Percentiles rank a stretch among this genome's conserved stretches.
These are phyloP conservation scores for Etheostoma cragini DNA, from an alignment of 2,113 vertebrate species.

Conservation along the genomic window DNA sequence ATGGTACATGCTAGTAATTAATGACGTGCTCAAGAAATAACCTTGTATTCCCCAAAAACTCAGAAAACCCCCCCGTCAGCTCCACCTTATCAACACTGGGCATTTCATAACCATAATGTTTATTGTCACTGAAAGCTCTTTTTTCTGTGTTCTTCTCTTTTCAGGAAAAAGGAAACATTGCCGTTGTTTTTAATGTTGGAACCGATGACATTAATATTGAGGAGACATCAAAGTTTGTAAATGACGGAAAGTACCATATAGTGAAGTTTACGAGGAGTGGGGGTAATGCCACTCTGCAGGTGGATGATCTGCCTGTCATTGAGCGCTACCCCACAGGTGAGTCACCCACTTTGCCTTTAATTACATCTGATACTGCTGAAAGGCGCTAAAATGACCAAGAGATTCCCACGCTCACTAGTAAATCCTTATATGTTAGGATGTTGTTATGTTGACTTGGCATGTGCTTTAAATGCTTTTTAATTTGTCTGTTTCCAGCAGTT, in stretches of 20 bases:
- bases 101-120: not conserved
- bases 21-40: not conserved
- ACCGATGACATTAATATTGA: conserved; percentile 99
- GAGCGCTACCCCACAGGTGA: conserved; percentile 99
- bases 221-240: conserved; percentile 97
- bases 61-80: no score
- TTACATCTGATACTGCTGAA: conserved; percentile 27
- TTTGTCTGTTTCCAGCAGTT: conserved; percentile 73
- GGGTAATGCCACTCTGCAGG: conserved; percentile 98
- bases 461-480: conserved; percentile 78
- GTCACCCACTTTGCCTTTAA: conserved; percentile 62
- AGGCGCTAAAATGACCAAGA: conserved; percentile 44
- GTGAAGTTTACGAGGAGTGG: conserved; percentile 98
- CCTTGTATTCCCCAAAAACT: not conserved
- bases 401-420: conserved; percentile 27
- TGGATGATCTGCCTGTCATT: conserved; percentile 98
- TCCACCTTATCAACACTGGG: not conserved
- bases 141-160: conserved; percentile 64
- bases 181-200: conserved; percentile 98
- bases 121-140: conserved; percentile 14
- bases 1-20: not conserved
- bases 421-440: conserved; percentile 56
- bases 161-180: conserved; percentile 96
- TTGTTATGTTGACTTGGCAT: conserved; percentile 76
- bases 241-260: conserved; percentile 99